Evolutionary conservation across 2,888 invertebrate species (phyloP), one percentile per base, ranked within the genome.

Genomic region (Tenthredo notha): DNA sequence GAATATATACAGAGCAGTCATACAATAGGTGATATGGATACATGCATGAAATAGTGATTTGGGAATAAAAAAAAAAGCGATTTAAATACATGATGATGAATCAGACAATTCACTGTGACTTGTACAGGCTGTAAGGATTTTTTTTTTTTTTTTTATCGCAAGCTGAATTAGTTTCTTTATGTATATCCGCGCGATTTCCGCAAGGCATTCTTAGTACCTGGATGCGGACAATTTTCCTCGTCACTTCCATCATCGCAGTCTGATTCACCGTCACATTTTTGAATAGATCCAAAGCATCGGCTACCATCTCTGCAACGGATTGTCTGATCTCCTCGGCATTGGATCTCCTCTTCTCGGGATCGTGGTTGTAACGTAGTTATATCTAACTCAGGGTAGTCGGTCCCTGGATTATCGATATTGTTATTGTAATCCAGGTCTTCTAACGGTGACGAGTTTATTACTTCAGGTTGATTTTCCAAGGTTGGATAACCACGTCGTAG

Each of bases 171-270:
- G 21, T 82, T 61, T 61, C 25, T 25, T 25, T 25, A 25, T 61
- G 61, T 25, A 58, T 58, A 9, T 61, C 12, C 10, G 25, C 61
- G 4, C 25, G 3, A 25, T 9, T 61, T 84, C 47, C 70, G 29
- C 54, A 25, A 21, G 54, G 37, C n/a, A 7, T 43, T 65, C 87
- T 80, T 61, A n/a, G 86, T 89, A 89, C 89, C 89, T 90, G 86
- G 65, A 54, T 87, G 65, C 85, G 89, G 90, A 90, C 97, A 97
- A 87, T 94, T 93, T 29, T 89, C 89, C 92, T 98, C 98, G 91
- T 98, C 97, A 33, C 95, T 95, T 6, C 95, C 95, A 90, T 96
- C 96, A 7, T 93, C 91, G 90, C 98, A 98, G 88, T 97, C 95
- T 0, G 83, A 65, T 1, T 89, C 88, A 2, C 96, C 95, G 90